Percentiles rank a stretch among this genome's conserved stretches.
phyloP scores from a whole-genome alignment of 2,888 invertebrate genomes.

The Leptura quadrifasciata region DNA sequence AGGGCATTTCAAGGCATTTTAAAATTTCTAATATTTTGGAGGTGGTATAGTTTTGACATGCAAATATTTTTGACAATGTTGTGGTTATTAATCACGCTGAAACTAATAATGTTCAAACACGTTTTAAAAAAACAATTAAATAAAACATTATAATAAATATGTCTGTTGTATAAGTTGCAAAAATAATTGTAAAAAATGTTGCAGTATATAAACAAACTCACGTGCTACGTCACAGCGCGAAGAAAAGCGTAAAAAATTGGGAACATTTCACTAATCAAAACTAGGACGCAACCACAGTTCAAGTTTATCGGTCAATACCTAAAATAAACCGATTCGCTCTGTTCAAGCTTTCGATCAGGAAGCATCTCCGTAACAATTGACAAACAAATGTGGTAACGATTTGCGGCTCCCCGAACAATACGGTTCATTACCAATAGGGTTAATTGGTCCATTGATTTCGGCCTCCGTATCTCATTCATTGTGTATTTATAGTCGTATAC shows the following conservation, averaged over 20 bases:
- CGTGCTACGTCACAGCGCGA: no score
- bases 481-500: conserved; percentile 7
- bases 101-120: no score
- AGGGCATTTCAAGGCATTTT: no score
- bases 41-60: no score
- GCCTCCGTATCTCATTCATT: conserved; percentile 35
- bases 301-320: conserved; percentile 2
- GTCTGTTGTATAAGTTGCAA: no score
- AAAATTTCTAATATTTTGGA: no score
- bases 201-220: no score
- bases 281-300: neutral
- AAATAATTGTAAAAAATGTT: no score
- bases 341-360: conserved; percentile 43
- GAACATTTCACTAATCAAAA: neutral
- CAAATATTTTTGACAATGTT: no score
- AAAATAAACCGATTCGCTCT: conserved; percentile 25
- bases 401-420: conserved; percentile 48
- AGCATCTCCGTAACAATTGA: conserved; percentile 44
- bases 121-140: no score
- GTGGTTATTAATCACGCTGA: no score
- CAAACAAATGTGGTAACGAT: conserved; percentile 47
- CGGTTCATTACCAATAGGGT: conserved; percentile 53
- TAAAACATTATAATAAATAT: no score
- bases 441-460: conserved; percentile 56
- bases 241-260: neutral